Evolutionary conservation across 1,140 invertebrate species (phyloP).

Genomic region (Antheraea pernyi): DNA sequence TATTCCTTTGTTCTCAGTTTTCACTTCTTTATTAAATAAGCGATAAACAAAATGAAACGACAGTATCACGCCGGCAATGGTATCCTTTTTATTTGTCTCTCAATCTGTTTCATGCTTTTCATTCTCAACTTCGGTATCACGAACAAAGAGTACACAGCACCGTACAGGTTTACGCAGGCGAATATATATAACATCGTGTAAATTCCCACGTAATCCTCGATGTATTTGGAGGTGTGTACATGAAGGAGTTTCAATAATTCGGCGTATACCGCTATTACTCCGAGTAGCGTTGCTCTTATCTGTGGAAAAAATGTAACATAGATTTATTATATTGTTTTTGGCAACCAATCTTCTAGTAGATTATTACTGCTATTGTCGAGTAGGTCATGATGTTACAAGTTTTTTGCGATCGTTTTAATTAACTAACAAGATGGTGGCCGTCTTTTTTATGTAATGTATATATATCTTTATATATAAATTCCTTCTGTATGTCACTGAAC

Average conservation of each 20-base stretch:
- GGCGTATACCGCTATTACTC: conserved; percentile 41
- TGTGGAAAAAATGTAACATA: conserved; percentile 36
- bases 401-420: no score
- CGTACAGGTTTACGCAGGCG: conserved; percentile 52
- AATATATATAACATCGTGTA: conserved; percentile 60
- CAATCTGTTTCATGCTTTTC: conserved; percentile 51
- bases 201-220: conserved; percentile 54
- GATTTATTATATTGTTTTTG: no score
- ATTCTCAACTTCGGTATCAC: conserved; percentile 48
- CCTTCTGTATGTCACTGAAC: no score
- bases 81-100: conserved; percentile 54
- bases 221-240: conserved; percentile 46
- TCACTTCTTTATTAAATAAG: no score
- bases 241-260: conserved; percentile 52
- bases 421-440: no score
- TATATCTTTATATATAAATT: no score
- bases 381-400: no score
- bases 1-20: no score
- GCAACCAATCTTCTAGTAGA: no score
- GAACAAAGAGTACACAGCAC: conserved; percentile 50
- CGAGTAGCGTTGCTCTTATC: conserved; percentile 48
- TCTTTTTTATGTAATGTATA: no score
- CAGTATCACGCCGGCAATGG: conserved; percentile 30
- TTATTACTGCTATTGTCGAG: no score
- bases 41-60: no score